Percentiles rank a stretch among this genome's conserved stretches.
Conservation (phyloP, 1,140 invertebrate species). For the Chlorops oryzae region DNA sequence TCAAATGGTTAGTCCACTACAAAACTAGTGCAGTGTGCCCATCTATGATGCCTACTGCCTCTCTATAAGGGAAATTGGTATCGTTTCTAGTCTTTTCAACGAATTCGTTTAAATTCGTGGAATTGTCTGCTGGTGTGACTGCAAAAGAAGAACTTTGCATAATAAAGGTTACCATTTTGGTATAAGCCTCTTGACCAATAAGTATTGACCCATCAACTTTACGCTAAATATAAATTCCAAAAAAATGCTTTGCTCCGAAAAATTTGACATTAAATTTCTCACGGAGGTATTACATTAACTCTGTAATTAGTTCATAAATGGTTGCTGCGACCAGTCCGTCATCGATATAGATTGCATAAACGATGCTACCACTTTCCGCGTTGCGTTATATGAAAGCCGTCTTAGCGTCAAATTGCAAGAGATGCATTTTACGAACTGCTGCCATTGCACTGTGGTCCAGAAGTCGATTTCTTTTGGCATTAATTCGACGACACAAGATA, state of each 20-base stretch:
- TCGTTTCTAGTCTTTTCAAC: slow-evolving; percentile 29
- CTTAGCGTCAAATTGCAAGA: slow-evolving; percentile 35
- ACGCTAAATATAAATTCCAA: too few relatives aligned
- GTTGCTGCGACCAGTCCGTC: slow-evolving; percentile 40
- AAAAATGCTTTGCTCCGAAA: too few relatives aligned
- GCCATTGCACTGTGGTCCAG: too few relatives aligned
- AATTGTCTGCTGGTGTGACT: slow-evolving; percentile 19
- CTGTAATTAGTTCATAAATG: slow-evolving; percentile 15
- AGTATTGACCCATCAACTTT: too few relatives aligned
- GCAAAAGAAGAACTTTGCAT: slow-evolving; percentile 29
- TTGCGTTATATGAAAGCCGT: slow-evolving; percentile 44
- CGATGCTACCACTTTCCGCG: too few relatives aligned
- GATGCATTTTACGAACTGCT: slow-evolving; percentile 24
- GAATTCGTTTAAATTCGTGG: slow-evolving; percentile 31
- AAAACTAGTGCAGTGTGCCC: slow-evolving; percentile 23
- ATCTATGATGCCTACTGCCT: slow-evolving; percentile 39
- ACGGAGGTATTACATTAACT: slow-evolving; percentile 23
- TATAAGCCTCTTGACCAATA: too few relatives aligned
- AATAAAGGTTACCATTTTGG: slow-evolving; percentile 24
- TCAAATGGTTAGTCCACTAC: slow-evolving; percentile 19
- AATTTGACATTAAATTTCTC: too few relatives aligned
- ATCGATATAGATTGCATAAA: slow-evolving; percentile 44
- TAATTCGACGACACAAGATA: too few relatives aligned
- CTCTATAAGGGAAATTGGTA: slow-evolving; percentile 34
- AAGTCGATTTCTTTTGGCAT: too few relatives aligned